These are phyloP conservation scores for Pteromalus puparum DNA, from an alignment of 1,140 invertebrate species.

Conservation along the genomic window DNA sequence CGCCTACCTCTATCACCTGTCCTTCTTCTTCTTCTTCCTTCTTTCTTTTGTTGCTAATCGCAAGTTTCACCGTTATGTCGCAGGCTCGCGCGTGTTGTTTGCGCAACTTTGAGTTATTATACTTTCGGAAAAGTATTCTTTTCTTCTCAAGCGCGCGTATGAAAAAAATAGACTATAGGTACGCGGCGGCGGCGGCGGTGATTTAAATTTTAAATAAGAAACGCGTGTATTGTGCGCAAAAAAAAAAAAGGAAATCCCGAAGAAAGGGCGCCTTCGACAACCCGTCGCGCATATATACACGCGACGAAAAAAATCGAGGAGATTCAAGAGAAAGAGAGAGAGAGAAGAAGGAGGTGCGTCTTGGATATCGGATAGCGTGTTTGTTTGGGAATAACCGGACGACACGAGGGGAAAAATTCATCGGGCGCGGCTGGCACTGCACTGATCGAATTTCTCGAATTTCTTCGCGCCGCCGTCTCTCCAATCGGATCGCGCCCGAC, in stretches of 20 bases:
- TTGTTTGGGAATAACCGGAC: slow-evolving; percentile 47
- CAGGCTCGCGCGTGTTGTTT: not conserved
- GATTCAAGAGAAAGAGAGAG: slow-evolving; percentile 5
- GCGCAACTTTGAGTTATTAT: not conserved
- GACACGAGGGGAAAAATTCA: slow-evolving; percentile 41
- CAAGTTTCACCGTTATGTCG: slow-evolving; percentile 25
- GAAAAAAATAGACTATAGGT: too few species aligned
- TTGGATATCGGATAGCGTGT: slow-evolving; percentile 54
- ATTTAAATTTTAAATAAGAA: slow-evolving; percentile 48
- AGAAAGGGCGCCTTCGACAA: too few species aligned
- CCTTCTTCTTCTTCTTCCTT: slow-evolving; percentile 7
- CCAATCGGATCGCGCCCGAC: slow-evolving; percentile 28
- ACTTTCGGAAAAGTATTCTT: not conserved
- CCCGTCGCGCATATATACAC: too few species aligned
- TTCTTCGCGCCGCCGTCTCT: slow-evolving; percentile 57
- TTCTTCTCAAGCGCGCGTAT: not conserved
- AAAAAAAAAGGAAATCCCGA: not conserved
- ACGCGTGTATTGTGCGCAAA: not conserved
- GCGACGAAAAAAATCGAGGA: slow-evolving; percentile 54
- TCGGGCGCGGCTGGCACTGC: slow-evolving; percentile 20
- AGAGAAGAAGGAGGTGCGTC: slow-evolving; percentile 14
- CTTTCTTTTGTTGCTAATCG: slow-evolving; percentile 33
- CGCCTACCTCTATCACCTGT: not conserved
- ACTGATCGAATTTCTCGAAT: slow-evolving; percentile 67
- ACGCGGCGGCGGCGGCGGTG: not conserved